Conservation (phyloP, 1,140 invertebrate genomes). For the Marisa cornuarietis region DNA sequence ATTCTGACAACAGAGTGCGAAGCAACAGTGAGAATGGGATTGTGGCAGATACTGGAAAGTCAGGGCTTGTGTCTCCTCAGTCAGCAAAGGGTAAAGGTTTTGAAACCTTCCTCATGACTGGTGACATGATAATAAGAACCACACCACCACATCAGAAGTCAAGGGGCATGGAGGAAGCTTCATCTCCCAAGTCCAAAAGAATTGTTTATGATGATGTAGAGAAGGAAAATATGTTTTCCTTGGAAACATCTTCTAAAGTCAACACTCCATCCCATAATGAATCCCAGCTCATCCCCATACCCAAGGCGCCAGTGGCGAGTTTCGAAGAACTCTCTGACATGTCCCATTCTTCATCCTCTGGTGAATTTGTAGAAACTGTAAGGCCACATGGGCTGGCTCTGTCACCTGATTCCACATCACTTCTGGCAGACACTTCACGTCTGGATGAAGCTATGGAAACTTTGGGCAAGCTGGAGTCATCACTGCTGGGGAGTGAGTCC, state of each 20-base stretch:
- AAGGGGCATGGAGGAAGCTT: background rate
- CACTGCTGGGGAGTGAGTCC: conserved; percentile 9
- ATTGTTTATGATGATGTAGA: background rate
- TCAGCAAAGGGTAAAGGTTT: conserved; percentile 53
- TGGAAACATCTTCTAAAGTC: conserved; percentile 17
- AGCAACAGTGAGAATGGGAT: conserved; percentile 39
- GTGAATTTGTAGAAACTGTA: conserved; percentile 21
- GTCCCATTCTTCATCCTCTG: conserved; percentile 35
- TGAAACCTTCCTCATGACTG: conserved; percentile 66
- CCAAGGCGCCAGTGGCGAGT: conserved; percentile 34
- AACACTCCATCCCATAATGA: conserved; percentile 16
- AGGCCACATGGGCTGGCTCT: background rate
- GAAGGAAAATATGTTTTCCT: conserved; percentile 17
- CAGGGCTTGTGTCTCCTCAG: conserved; percentile 21
- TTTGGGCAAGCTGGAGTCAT: conserved; percentile 19
- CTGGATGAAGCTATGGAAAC: conserved; percentile 27
- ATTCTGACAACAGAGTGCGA: conserved; percentile 8
- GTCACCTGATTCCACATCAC: background rate
- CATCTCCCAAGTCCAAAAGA: conserved; percentile 24
- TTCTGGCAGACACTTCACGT: conserved; percentile 2
- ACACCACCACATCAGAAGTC: conserved; percentile 45
- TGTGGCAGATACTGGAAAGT: conserved; percentile 25
- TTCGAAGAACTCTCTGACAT: conserved; percentile 39
- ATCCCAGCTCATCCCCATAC: conserved; percentile 4
- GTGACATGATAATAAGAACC: conserved; percentile 64